A percentile compares a stretch with the other conserved stretches of the same genome.
phyloP scores from a whole-genome alignment of 2,888 invertebrate genomes.

The Chironomus riparius region DNA sequence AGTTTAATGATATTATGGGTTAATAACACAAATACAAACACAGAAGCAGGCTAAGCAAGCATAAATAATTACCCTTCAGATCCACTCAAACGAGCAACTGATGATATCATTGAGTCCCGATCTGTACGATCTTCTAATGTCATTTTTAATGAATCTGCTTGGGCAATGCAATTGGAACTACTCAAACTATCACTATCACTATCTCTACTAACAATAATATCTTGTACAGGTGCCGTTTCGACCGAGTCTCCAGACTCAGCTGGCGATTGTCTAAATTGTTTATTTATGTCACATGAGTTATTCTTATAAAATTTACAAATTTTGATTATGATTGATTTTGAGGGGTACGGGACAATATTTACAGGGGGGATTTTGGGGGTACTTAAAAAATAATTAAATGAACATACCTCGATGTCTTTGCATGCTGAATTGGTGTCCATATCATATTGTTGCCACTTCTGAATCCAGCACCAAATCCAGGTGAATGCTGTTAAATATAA shows the following conservation, averaged over 20 bases:
- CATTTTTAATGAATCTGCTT: constrained; percentile 10
- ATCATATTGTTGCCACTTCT: constrained; percentile 34
- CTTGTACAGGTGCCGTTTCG: not conserved
- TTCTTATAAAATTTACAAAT: not conserved
- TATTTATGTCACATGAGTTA: not conserved
- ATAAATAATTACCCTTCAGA: constrained; percentile 15
- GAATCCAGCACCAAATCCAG: constrained; percentile 34
- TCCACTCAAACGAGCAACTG: not conserved
- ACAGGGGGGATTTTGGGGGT: not conserved
- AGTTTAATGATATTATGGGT: not conserved
- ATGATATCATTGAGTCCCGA: constrained; percentile 7
- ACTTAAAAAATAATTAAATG: not conserved
- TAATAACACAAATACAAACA: not conserved
- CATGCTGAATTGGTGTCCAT: constrained; percentile 31
- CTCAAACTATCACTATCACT: constrained; percentile 6
- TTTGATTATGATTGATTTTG: not conserved
- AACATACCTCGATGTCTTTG: constrained; percentile 12
- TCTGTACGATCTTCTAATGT: constrained; percentile 10
- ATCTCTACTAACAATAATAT: constrained; percentile 3
- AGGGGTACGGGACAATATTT: not conserved
- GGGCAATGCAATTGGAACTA: constrained; percentile 22
- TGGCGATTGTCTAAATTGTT: constrained; percentile 8
- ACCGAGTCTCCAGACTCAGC: not conserved
- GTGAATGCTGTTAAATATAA: constrained; percentile 1
- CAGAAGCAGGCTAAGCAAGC: not conserved